Evolutionary conservation across 2,888 invertebrate genomes (phyloP), one percentile per base, ranked within the genome.

Genomic region (Sympetrum striolatum): DNA sequence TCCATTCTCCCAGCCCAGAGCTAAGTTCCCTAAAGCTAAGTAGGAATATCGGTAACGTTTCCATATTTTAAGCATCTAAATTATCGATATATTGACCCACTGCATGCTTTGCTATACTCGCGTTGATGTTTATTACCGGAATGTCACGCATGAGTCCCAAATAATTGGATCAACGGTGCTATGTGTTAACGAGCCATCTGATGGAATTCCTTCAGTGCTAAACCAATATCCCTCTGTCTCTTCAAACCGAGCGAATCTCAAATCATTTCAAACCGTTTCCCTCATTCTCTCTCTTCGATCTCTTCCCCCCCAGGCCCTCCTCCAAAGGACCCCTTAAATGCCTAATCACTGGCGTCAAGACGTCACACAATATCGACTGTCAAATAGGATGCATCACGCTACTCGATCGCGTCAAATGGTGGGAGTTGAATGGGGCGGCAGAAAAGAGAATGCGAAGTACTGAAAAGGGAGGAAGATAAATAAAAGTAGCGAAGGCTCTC

Each of bases 101-200:
- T 25, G n/a, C 22, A 31, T 60, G 31, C 58, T 58, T 82, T 31
- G 58, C 22, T 44, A 37, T 58, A 35, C 58, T 18, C 58, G 44
- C 22, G 82, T 60, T n/a, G 58, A 82, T 35, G 58, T 22, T 37
- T 82, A 35, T 82, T 82, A 31, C 22, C 44, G 58, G 58, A 58
- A 82, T 82, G 82, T 58, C 58, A 58, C 82, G 58, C 18, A 25
- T 3, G 15, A 22, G 82, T 58, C 18, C 35, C 35, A 58, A 82
- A 82, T 58, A 82, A 82, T 82, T 82, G 82, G 82, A 82, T 82
- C 82, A 82, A 82, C 58, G 58, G 22, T 35, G 35, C 53, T 15
- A 82, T 53, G 82, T 82, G 82, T 48, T 48, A 58, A 53, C 82
- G 58, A 82, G 58, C 31, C 58, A 31, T 82, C 82, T 53, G 22